Evolutionary conservation across 2,797 vertebrate species (phyloP), one percentile per base, ranked within the genome.

Genomic region (Spinus pinus): DNA sequence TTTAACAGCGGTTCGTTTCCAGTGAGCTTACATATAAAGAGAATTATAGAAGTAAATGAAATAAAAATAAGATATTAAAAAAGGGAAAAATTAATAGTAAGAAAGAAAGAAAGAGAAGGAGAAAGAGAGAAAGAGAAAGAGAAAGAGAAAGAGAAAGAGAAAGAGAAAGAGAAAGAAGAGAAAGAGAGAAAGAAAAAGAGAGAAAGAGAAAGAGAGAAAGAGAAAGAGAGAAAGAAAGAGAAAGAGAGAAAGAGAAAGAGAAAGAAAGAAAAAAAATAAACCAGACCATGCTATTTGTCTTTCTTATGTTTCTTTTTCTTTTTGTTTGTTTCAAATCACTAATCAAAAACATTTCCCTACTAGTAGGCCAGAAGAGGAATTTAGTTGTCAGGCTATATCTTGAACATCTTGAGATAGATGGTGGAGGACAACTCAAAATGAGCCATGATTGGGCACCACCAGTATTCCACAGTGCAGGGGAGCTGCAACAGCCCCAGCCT

Each of bases 391-490:
- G 14, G 27, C 7, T 65, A 0, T 37, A 22, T 54, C 15, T 77
- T 77, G 42, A 65, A 54, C 0, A 4, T n/a, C 11, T 87, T 28
- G 28, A 62, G 24, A 30, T 12, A 20, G 33, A 37, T 53, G 16
- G 7, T 50, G 35, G 12, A 37, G 41, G 61, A 87, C 23, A 78
- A 30, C 20, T 35, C 28, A 35, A 0, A 22, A 44, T 12, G 47
- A 49, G 14, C n/a, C 24, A 5, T 8, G 14, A 33, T 10, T 2
- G 4, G 9, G 49, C 57, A 30, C 24, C 2, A 0, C 15, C 15
- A 23, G 0, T 21, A 20, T 83, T 1, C 1, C 15, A 4, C 41
- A 66, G 35, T 3, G 35, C 15, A 51, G 33, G 23, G 7, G 33
- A 71, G 17, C 6, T 74, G 46, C 35, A 81, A 41, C 5, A 51